Percentiles rank a stretch among this genome's conserved stretches.
These are phyloP conservation scores for Lycia hirtaria DNA, from an alignment of 2,888 invertebrate genomes.

Conservation along the genomic window DNA sequence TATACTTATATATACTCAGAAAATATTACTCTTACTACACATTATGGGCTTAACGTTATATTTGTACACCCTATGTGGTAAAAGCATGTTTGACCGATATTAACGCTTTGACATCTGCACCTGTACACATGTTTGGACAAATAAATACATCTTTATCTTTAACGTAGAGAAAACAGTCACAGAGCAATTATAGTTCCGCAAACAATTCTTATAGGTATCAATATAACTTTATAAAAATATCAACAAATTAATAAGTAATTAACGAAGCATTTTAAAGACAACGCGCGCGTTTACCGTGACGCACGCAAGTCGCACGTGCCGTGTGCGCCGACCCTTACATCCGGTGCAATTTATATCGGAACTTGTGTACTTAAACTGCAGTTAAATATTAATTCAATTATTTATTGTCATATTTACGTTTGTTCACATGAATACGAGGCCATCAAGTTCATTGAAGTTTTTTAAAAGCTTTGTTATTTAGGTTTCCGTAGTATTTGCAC, in stretches of 20 bases:
- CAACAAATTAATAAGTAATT: slow-evolving; percentile 3
- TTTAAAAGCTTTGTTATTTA: not conserved
- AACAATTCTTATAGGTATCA: not conserved
- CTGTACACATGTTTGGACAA: too few species aligned
- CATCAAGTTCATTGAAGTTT: not conserved
- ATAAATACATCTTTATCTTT: too few species aligned
- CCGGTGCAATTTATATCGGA: slow-evolving; percentile 28
- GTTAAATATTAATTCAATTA: slow-evolving; percentile 2
- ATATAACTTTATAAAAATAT: not conserved
- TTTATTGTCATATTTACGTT: not conserved
- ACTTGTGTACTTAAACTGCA: slow-evolving; percentile 3
- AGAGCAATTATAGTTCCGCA: not conserved
- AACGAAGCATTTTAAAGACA: slow-evolving; percentile 11
- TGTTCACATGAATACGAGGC: not conserved
- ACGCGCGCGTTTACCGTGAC: not conserved
- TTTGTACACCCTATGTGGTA: too few species aligned
- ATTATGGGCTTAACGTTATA: too few species aligned
- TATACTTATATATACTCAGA: too few species aligned
- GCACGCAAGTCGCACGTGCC: slow-evolving; percentile 45
- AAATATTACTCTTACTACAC: too few species aligned
- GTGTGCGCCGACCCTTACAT: slow-evolving; percentile 40
- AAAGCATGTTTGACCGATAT: too few species aligned
- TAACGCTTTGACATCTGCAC: too few species aligned
- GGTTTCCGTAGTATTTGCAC: too few species aligned
- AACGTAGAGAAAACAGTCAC: too few species aligned